A percentile compares a stretch with the other conserved stretches of the same genome.
Conservation (phyloP, 2,888 invertebrate genomes). For the Xanthia togata region DNA sequence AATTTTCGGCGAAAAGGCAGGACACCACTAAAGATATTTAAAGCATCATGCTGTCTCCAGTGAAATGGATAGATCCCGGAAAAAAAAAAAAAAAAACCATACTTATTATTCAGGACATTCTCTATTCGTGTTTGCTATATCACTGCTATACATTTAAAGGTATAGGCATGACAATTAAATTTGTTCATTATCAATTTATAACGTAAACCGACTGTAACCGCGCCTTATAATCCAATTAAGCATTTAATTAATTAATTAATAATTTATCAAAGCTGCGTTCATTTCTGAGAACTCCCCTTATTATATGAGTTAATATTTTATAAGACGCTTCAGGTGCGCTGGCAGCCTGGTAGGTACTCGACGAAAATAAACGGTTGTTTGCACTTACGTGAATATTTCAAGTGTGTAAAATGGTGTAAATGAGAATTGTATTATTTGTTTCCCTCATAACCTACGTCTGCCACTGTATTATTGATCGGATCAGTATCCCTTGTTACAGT, state of each 20-base stretch:
- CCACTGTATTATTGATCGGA: slow-evolving; percentile 62
- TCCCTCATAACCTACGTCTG: slow-evolving; percentile 66
- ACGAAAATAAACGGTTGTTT: slow-evolving; percentile 32
- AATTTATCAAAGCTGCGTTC: slow-evolving; percentile 41
- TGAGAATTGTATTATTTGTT: slow-evolving; percentile 61
- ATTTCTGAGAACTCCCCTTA: slow-evolving; percentile 23
- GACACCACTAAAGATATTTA: not conserved
- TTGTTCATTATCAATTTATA: slow-evolving; percentile 33
- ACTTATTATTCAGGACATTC: not conserved
- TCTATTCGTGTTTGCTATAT: slow-evolving; percentile 9
- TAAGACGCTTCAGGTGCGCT: slow-evolving; percentile 40
- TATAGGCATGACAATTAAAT: slow-evolving; percentile 1
- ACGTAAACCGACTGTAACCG: slow-evolving; percentile 16
- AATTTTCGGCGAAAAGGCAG: no score
- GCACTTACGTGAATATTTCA: slow-evolving; percentile 25
- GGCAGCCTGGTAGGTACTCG: slow-evolving; percentile 10
- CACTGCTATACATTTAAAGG: not conserved
- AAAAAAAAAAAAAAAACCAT: no score
- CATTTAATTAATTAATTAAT: slow-evolving; percentile 52
- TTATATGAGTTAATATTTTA: slow-evolving; percentile 44
- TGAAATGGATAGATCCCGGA: no score
- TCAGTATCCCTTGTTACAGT: slow-evolving; percentile 41
- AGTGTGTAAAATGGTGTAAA: slow-evolving; percentile 36
- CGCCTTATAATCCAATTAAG: slow-evolving; percentile 24
- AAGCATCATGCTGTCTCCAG: not conserved